Base-by-base conservation (phyloP, 2,888 invertebrate species). In the Trichogramma dendrolimi region DNA sequence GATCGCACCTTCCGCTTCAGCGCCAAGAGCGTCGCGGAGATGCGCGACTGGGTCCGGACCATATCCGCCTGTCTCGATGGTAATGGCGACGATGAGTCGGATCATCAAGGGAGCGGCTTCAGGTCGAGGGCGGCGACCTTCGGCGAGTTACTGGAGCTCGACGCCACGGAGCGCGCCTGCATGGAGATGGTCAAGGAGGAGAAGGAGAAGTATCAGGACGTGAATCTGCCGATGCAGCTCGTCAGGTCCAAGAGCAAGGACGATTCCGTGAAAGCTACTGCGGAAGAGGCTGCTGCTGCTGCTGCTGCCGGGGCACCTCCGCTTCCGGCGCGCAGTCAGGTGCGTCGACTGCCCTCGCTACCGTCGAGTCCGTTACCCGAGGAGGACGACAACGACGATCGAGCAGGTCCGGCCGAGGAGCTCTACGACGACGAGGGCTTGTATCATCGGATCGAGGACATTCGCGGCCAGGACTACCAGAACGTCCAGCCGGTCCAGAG, bases 391-490 rank as follows among this genome's bases (percentile, higher is more conserved):
- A n/a, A n/a, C 11, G 10, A 47, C 7, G 39, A 42, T 27, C 44
- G 63, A 50, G 11, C 56, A 52, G 61, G 38, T 66, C 60, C 49
- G 0, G 54, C 62, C 38, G 69, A 71, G 10, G 73, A 73, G 39
- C 64, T 49, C 40, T 71, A 75, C 53, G 75, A 77, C 3, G 75
- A 77, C 6, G 77, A 77, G 14, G 75, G 73, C 6, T 72, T 77
- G 60, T 78, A 78, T 56, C 72, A 78, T 40, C 73, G 69, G 40
- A 77, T 79, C 48, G 77, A 79, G 46, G 78, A 79, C 39, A 58
- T 76, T 11, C 64, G 63, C 4, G 68, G 70, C 61, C 72, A 73
- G 43, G 65, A 63, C 4, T 58, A 63, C 6, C 67, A 68, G 46
- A 68, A 66, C 38, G 66, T 67, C 39, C 65, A 66, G 42, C 61